These are phyloP conservation scores for Porites evermanni DNA, from an alignment of 92 coral and sea anemone species.

Conservation along the genomic window DNA sequence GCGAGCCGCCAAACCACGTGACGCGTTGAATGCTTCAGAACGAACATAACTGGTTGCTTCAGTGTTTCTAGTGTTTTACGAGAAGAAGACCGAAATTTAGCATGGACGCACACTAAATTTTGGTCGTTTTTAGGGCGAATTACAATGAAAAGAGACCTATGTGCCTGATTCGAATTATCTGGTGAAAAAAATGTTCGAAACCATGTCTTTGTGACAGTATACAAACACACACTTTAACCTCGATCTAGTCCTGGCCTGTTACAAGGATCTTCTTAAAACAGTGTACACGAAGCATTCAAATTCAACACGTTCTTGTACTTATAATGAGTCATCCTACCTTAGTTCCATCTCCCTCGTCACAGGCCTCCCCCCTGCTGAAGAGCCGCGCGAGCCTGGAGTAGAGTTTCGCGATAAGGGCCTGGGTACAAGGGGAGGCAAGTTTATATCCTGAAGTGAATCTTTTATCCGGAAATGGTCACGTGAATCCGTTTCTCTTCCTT, in stretches of 20 bases:
- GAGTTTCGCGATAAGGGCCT: slow-evolving; percentile 27
- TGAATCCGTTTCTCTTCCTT: neutral
- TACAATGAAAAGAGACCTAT: too few relatives aligned
- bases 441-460: slow-evolving; percentile 49
- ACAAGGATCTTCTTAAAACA: too few relatives aligned
- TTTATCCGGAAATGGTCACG: neutral
- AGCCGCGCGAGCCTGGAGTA: slow-evolving; percentile 33
- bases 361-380: slow-evolving; percentile 35
- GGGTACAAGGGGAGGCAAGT: slow-evolving; percentile 69
- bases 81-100: neutral
- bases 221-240: too few relatives aligned
- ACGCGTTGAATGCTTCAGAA: slow-evolving; percentile 62
- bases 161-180: too few relatives aligned
- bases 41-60: slow-evolving; percentile 24
- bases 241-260: too few relatives aligned
- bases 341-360: slow-evolving; percentile 28
- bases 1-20: slow-evolving; percentile 91
- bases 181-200: too few relatives aligned
- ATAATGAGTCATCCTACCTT: slow-evolving; percentile 6
- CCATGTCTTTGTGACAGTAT: too few relatives aligned
- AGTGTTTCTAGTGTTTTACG: slow-evolving; percentile 43
- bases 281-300: too few relatives aligned
- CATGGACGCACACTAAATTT: too few relatives aligned
- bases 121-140: too few relatives aligned
- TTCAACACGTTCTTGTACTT: too few relatives aligned